Conservation (phyloP, 2,888 invertebrate genomes). For the Adineta ricciae region DNA sequence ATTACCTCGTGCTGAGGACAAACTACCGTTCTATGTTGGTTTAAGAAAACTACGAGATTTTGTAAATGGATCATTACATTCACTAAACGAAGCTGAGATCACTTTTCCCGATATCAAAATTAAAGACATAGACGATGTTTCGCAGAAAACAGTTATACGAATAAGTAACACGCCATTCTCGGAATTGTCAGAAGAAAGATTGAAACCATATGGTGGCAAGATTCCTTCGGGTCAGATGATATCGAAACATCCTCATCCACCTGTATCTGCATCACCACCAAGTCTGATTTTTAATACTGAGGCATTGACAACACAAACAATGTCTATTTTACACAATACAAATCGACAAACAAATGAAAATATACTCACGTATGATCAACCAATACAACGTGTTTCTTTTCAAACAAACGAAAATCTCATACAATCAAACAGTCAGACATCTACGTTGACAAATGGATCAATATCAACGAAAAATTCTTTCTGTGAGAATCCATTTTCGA, state of each 20-base stretch:
- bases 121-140: slow-evolving; percentile 12
- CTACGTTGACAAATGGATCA: not conserved
- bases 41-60: slow-evolving; percentile 88
- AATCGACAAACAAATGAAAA: not conserved
- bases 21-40: slow-evolving; percentile 91
- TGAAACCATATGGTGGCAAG: not conserved
- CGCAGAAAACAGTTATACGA: slow-evolving; percentile 11
- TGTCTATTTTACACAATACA: slow-evolving; percentile 10
- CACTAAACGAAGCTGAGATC: slow-evolving; percentile 44
- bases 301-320: slow-evolving; percentile 3
- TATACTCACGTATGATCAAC: not conserved
- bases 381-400: not conserved
- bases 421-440: not conserved
- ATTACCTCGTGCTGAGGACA: slow-evolving; percentile 88
- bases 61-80: slow-evolving; percentile 63
- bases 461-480: not conserved
- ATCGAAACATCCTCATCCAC: not conserved
- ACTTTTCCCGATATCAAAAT: slow-evolving; percentile 42
- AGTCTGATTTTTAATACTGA: not conserved
- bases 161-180: not conserved
- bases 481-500: not conserved
- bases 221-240: not conserved
- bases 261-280: not conserved
- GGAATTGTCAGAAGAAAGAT: not conserved
- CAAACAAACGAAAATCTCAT: not conserved